Base-by-base conservation (phyloP, 2,797 vertebrate species). In the Argentina silus region DNA sequence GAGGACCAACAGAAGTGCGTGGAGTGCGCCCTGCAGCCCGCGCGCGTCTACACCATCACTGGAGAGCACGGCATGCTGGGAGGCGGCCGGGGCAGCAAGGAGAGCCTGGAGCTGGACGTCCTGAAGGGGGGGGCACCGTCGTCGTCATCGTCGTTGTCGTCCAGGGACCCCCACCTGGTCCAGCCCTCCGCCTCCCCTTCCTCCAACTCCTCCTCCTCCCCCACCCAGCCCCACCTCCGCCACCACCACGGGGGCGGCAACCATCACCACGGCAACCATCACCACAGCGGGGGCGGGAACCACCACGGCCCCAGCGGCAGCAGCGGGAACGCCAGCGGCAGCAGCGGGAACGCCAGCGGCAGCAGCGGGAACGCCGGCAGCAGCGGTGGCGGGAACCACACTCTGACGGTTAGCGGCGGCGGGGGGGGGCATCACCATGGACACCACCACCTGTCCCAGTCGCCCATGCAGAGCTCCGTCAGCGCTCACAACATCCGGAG, bases 21-120 rank as follows among this genome's bases (percentile, higher is more conserved):
- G 0, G 90, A 96, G 90, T 95, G 95, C 0, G 90, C 92, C 78
- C 56, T 95, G 90, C 53, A 96, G 95, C 92, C 94, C 57, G 94
- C 97, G 0, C 95, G 93, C 0, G 97, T 99, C 59, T 99, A 99
- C 88, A 98, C 97, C 60, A 98, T 98, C 91, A 98, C 96, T 0
- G 93, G 94, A 0, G 95, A 96, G 91, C 93, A 94, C 42, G 93
- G 95, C 5, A 96, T 98, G 95, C 92, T 99, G 83, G 96, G 96
- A 0, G 90, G 89, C 80, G 78, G 88, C 82, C 94, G 93, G 0
- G 94, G 93, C 83, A 96, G 88, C 1, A 97, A 96, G 76, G 97
- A 97, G 83, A 94, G 94, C 87, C 92, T 98, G 72, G 97, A 98
- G 84, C 94, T 98, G 91, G 95, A 96, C 48, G 95, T 97, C 87